These are phyloP conservation scores for Pitta sordida DNA, from an alignment of 2,113 vertebrate species.

Conservation along the genomic window DNA sequence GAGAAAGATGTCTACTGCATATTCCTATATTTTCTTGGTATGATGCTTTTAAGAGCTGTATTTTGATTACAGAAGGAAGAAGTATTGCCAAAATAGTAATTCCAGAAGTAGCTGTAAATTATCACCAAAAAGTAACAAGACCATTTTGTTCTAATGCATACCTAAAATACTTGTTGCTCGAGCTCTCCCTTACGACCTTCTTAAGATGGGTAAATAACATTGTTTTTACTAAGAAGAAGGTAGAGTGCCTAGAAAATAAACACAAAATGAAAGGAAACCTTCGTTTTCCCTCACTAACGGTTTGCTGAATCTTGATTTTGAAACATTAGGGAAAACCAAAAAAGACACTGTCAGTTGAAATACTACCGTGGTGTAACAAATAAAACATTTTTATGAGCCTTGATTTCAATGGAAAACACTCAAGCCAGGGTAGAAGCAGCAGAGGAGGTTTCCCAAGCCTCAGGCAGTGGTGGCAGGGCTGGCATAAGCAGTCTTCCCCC, in stretches of 20 bases:
- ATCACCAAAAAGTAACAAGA: not conserved
- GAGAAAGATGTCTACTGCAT: not conserved
- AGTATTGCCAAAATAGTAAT: not conserved
- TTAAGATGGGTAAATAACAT: not conserved
- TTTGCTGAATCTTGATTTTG: not conserved
- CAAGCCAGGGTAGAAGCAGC: not conserved
- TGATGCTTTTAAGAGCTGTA: not conserved
- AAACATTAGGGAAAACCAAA: not conserved
- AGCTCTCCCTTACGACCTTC: not conserved
- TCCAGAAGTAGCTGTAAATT: not conserved
- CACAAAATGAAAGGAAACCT: not conserved
- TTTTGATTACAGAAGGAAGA: not conserved
- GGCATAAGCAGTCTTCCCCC: not conserved
- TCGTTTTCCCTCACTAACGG: not conserved
- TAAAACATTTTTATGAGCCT: not conserved
- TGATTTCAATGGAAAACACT: not conserved
- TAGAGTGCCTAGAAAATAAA: not conserved
- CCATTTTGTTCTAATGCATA: not conserved
- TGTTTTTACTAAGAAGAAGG: not conserved
- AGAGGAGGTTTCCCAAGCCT: not conserved
- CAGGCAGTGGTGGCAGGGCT: not conserved
- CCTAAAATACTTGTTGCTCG: not conserved
- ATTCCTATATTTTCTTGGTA: not conserved
- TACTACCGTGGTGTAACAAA: not conserved
- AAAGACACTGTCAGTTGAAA: not conserved